A percentile compares a stretch with the other conserved stretches of the same genome.
These are phyloP conservation scores for Parazoanthus swiftii DNA, from an alignment of 92 coral and sea anemone species.

Conservation along the genomic window DNA sequence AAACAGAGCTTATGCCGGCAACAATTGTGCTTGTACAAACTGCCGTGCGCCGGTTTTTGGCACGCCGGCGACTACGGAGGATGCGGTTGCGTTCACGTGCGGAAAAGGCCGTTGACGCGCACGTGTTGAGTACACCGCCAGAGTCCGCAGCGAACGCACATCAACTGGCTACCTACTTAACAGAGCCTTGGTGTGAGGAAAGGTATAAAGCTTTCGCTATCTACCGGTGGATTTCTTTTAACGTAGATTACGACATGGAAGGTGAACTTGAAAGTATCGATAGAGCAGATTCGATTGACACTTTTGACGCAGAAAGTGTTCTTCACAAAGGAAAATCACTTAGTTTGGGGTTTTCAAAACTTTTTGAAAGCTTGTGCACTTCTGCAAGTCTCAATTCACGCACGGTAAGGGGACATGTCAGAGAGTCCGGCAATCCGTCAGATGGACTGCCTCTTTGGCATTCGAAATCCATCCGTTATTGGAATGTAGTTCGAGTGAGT, in stretches of 20 bases:
- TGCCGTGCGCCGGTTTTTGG: conserved; percentile 63
- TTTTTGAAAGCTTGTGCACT: conserved; percentile 59
- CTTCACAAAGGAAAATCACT: conserved; percentile 40
- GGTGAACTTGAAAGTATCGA: conserved; percentile 63
- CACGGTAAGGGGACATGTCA: conserved; percentile 57
- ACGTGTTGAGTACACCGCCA: conserved; percentile 59
- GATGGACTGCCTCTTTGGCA: conserved; percentile 50
- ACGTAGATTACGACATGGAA: conserved; percentile 61
- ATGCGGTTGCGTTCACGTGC: conserved; percentile 52
- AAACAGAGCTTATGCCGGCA: conserved; percentile 51
- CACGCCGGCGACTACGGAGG: conserved; percentile 50
- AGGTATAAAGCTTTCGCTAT: conserved; percentile 69
- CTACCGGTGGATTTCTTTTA: conserved; percentile 68
- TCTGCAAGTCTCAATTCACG: conserved; percentile 58
- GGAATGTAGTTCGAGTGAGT: conserved; percentile 70
- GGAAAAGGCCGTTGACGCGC: conserved; percentile 62
- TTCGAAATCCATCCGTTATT: conserved; percentile 54
- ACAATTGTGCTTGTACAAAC: conserved; percentile 68
- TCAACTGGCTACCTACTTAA: conserved; percentile 55
- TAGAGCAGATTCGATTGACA: conserved; percentile 22
- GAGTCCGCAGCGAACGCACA: conserved; percentile 46
- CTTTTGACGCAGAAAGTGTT: conserved; percentile 54
- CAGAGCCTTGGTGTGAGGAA: conserved; percentile 62
- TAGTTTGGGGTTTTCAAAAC: conserved; percentile 75
- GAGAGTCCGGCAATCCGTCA: conserved; percentile 58